Evolutionary conservation across 2,797 vertebrate species (phyloP), one percentile per base, ranked within the genome.

Genomic region (Perodicticus potto): DNA sequence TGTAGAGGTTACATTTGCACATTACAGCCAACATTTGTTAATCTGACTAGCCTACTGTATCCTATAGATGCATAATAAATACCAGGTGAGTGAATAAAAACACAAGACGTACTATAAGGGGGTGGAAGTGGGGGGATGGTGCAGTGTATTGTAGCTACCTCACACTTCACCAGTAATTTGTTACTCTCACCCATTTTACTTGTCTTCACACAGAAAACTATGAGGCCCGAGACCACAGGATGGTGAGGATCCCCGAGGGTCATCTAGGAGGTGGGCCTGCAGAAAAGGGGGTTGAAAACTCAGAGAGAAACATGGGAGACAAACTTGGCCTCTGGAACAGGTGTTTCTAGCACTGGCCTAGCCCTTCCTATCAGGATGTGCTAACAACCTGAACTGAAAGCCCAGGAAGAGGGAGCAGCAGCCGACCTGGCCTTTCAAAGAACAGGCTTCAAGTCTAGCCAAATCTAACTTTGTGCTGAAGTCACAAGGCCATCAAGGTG

Each of bases 401-500:
- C 27, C 45, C 43, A 57, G 45, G 4, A 12, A 65, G 32, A 82
- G 40, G 12, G 7, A 34, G 11, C 17, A 74, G 17, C 32, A 65
- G 7, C 32, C 49, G 43, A 59, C 1, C 6, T 55, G 4, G 10
- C 34, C 43, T 73, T 53, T 93, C 25, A 7, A 9, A 9, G 23
- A 69, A 72, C 34, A 69, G 29, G 34, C 45, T 96, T 81, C 78
- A 91, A 80, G 95, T 83, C 23, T 29, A 92, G 43, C 59, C 55
- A 87, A 63, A 84, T 13, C 29, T 82, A 63, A 63, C 63, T 59
- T 53, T 53, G 49, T 87, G 29, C 7, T 22, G 49, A 88, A 19
- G 63, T 53, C 49, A 43, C 22, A 8, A 85, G 34, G n/a, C 9
- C 32, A 34, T 19, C n/a, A 67, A 81, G 29, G 5, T 34, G 37